Conservation (phyloP, 2,797 vertebrate genomes). For the Schizopygopsis pylzovi region DNA sequence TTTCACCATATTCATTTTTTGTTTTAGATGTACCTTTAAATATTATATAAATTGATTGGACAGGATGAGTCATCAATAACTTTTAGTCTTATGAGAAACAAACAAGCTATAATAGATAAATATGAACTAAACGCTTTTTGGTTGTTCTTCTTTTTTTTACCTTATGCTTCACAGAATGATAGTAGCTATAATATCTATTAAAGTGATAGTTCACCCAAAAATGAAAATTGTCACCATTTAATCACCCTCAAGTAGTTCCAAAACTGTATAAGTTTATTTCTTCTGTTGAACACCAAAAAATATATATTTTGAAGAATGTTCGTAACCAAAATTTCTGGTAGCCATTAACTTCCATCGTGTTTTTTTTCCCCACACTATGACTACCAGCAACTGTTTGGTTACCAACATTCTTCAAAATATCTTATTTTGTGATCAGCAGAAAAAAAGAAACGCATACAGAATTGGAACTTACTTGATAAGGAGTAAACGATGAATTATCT, state of each 20-base stretch:
- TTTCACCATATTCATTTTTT: too few species aligned
- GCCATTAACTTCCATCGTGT: too few species aligned
- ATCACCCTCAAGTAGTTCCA: too few species aligned
- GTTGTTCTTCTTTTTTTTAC: too few species aligned
- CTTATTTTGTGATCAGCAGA: background rate
- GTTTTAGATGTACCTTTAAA: too few species aligned
- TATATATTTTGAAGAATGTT: too few species aligned
- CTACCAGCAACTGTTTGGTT: background rate
- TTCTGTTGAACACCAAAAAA: too few species aligned
- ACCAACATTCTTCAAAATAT: background rate
- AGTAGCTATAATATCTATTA: background rate
- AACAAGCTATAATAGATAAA: background rate
- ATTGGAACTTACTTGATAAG: background rate
- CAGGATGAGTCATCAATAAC: background rate
- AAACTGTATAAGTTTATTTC: too few species aligned
- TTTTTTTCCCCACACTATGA: too few species aligned
- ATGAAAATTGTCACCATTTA: too few species aligned
- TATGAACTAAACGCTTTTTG: background rate
- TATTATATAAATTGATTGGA: background rate
- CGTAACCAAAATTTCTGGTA: too few species aligned
- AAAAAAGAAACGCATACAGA: background rate
- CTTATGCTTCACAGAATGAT: background rate
- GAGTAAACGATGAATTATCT: background rate
- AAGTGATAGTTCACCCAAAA: too few species aligned
- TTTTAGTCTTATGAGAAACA: background rate